phyloP scores from a whole-genome alignment of 2,113 vertebrate genomes.

The Dicentrarchus labrax region DNA sequence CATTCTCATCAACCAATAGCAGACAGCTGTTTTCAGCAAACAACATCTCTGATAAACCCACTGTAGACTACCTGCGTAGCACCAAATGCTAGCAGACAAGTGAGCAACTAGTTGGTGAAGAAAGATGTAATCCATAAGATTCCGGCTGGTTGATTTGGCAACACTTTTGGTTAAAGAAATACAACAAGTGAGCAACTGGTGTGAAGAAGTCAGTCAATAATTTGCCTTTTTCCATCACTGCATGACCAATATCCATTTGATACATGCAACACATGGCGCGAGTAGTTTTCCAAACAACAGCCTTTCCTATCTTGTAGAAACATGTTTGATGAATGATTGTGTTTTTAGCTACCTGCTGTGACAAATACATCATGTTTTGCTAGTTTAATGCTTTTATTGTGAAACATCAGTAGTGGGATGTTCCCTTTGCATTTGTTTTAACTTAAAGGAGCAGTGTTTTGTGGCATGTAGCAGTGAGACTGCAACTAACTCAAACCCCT shows the following conservation, averaged over 20 bases:
- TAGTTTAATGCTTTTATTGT: background rate
- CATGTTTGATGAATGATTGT: background rate
- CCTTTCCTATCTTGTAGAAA: no score
- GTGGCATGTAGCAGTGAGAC: no score
- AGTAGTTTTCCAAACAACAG: no score
- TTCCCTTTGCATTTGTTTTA: background rate
- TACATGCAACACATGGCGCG: no score
- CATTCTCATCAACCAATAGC: background rate
- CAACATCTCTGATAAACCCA: background rate
- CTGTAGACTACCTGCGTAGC: background rate
- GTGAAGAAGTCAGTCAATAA: no score
- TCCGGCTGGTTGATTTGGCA: background rate
- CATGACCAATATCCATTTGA: no score
- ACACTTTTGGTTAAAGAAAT: background rate
- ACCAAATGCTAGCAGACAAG: background rate
- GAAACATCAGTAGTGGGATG: background rate
- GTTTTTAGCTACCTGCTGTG: no score
- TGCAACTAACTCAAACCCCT: no score
- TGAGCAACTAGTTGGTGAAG: background rate
- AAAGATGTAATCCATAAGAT: background rate
- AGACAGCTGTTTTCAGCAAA: slow-evolving; percentile 7
- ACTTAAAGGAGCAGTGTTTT: no score
- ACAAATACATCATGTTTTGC: no score
- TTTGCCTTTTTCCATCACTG: no score
- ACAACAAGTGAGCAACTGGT: background rate